phyloP scores from a whole-genome alignment of 2,797 vertebrate species.

The Euthynnus affinis region DNA sequence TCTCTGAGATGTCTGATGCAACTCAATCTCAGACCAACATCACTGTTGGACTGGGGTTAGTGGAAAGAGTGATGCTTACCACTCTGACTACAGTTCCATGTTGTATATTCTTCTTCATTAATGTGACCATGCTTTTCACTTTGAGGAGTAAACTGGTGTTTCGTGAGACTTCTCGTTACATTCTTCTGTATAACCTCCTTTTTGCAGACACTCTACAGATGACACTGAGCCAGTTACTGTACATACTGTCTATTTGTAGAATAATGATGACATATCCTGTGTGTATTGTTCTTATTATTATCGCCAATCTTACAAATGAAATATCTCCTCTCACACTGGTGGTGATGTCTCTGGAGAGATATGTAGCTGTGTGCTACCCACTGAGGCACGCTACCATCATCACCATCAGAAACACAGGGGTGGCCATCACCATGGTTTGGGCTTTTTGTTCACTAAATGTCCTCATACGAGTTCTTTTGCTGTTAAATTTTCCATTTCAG shows the following conservation, averaged over 20 bases:
- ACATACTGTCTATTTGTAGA: constrained; percentile 7
- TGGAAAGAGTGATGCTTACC: constrained; percentile 8
- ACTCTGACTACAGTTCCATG: constrained; percentile 11
- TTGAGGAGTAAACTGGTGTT: constrained; percentile 69
- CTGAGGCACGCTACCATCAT: constrained; percentile 71
- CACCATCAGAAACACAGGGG: constrained; percentile 64
- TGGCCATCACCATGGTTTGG: constrained; percentile 64
- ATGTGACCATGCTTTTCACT: constrained; percentile 40
- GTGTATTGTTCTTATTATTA: constrained; percentile 55
- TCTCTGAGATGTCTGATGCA: neutral
- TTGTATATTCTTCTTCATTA: constrained; percentile 48
- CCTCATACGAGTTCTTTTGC: constrained; percentile 18
- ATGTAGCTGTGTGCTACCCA: constrained; percentile 78
- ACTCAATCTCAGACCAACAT: constrained; percentile 1
- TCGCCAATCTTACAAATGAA: constrained; percentile 4
- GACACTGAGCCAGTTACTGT: constrained; percentile 37
- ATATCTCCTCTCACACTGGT: constrained; percentile 76
- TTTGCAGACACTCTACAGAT: constrained; percentile 69
- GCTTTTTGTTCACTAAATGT: constrained; percentile 46
- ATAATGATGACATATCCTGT: constrained; percentile 40
- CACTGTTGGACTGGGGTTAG: neutral
- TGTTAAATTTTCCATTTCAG: constrained; percentile 32
- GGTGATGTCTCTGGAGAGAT: constrained; percentile 83
- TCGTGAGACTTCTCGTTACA: constrained; percentile 70
- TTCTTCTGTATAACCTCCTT: constrained; percentile 65